phyloP scores from a whole-genome alignment of 1,140 invertebrate species.

The Halesus radiatus region DNA sequence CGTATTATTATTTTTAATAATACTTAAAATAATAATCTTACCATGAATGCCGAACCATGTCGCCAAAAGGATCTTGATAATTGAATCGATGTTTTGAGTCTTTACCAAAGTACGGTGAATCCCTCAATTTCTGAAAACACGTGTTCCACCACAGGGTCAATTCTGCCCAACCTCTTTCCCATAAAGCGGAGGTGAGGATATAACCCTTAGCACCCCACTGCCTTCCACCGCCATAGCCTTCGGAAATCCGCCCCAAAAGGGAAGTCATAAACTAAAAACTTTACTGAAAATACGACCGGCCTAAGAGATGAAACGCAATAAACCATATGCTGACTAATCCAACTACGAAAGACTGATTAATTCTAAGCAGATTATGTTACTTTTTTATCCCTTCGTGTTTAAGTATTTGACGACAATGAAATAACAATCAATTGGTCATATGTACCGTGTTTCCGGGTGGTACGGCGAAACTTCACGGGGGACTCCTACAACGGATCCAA shows the following conservation, averaged over 20 bases:
- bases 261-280: conserved; percentile 6
- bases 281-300: conserved; percentile 1
- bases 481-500: too few species aligned
- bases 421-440: not conserved
- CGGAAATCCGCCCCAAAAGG: not conserved
- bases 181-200: conserved; percentile 5
- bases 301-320: not conserved
- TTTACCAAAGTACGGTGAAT: too few species aligned
- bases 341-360: not conserved
- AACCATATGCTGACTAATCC: not conserved
- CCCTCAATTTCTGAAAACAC: not conserved
- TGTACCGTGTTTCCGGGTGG: too few species aligned
- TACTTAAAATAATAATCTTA: too few species aligned
- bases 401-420: too few species aligned
- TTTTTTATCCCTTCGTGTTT: too few species aligned
- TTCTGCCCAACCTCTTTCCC: not conserved
- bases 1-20: too few species aligned
- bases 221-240: not conserved
- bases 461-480: too few species aligned
- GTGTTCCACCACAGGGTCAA: not conserved
- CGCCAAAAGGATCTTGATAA: too few species aligned
- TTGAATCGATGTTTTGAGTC: too few species aligned
- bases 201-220: not conserved
- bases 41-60: too few species aligned
- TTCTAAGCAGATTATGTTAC: not conserved